Evolutionary conservation across 1,140 invertebrate species (phyloP).

Genomic region (Drosophila burlai): DNA sequence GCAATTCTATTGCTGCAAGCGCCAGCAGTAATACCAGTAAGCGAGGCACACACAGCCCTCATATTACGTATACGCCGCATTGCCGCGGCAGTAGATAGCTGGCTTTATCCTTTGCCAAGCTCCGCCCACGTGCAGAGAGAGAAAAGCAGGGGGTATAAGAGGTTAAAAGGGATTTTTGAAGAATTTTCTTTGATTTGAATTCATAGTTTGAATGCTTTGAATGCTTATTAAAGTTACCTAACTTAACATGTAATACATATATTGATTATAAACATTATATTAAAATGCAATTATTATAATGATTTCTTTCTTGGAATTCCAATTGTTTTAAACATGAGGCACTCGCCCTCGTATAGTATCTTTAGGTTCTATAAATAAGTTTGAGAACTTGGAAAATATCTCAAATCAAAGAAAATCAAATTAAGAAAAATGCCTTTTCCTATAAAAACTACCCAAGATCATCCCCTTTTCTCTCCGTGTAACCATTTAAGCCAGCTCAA

Average conservation of each 20-base stretch:
- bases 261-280: neutral
- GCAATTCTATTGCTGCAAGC: conserved; percentile 78
- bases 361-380: no score
- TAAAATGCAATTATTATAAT: neutral
- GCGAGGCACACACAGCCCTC: conserved; percentile 28
- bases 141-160: neutral
- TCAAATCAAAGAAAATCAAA: neutral
- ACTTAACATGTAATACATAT: neutral
- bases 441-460: no score
- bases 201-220: neutral
- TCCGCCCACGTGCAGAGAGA: conserved; percentile 41
- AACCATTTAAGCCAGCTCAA: conserved; percentile 24
- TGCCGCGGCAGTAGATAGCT: neutral
- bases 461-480: conserved; percentile 1
- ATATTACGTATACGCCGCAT: conserved; percentile 70
- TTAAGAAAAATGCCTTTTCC: neutral
- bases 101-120: conserved; percentile 23
- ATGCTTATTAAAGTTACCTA: neutral
- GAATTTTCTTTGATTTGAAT: neutral
- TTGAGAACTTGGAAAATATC: no score
- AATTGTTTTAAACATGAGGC: no score
- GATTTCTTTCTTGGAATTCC: neutral
- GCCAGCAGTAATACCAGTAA: conserved; percentile 44
- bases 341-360: no score
- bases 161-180: neutral